phyloP scores from a whole-genome alignment of 2,797 vertebrate genomes.

The Cebuella pygmaea region DNA sequence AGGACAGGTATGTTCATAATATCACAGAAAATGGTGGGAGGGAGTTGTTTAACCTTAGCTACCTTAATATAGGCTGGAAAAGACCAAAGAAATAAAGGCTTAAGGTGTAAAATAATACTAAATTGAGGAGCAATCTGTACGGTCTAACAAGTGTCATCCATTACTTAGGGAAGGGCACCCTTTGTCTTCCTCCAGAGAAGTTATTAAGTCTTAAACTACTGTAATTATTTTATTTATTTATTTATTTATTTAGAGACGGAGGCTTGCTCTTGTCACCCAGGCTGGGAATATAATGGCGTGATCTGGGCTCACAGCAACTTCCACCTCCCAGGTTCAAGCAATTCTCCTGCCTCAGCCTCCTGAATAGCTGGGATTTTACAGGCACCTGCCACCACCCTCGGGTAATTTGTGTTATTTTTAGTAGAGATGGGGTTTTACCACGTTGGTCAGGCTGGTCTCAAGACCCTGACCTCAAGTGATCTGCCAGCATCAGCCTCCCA shows the following conservation, averaged over 20 bases:
- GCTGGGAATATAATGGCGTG: not conserved
- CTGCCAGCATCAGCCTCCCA: not conserved
- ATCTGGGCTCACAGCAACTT: not conserved
- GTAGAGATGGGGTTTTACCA: not conserved
- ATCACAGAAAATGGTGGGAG: not conserved
- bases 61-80: not conserved
- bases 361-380: not conserved
- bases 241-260: not conserved
- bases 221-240: not conserved
- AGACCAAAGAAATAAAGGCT: slow-evolving; percentile 1
- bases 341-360: not conserved
- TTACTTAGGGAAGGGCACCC: not conserved
- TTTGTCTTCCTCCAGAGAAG: not conserved
- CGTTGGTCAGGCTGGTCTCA: not conserved
- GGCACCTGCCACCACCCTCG: too few relatives aligned
- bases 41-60: not conserved
- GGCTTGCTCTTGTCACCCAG: not conserved
- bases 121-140: not conserved
- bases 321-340: not conserved
- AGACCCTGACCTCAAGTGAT: not conserved
- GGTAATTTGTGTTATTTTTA: not conserved
- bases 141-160: not conserved
- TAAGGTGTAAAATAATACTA: not conserved
- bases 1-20: not conserved
- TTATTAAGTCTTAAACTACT: not conserved